A percentile compares a stretch with the other conserved stretches of the same genome.
Conservation (phyloP, 2,888 invertebrate genomes). For the Artemia sinica region DNA sequence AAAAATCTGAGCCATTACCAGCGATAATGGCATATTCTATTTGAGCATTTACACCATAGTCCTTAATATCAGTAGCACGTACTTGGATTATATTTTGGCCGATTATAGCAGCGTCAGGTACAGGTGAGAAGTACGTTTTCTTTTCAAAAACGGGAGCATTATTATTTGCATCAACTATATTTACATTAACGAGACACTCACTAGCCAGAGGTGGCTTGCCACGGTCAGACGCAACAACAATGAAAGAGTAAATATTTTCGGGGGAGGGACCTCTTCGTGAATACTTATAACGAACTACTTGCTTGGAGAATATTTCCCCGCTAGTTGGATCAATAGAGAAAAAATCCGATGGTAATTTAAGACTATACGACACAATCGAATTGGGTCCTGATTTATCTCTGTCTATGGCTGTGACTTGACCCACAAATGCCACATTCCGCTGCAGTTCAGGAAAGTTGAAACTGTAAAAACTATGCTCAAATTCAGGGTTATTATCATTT, state of each 20-base stretch:
- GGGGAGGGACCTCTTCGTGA: slow-evolving; percentile 53
- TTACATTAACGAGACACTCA: slow-evolving; percentile 64
- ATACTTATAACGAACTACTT: slow-evolving; percentile 60
- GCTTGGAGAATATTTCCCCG: slow-evolving; percentile 77
- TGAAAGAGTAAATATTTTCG: slow-evolving; percentile 71
- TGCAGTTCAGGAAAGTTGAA: slow-evolving; percentile 76
- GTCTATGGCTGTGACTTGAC: slow-evolving; percentile 71
- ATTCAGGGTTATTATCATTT: slow-evolving; percentile 86
- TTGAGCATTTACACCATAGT: slow-evolving; percentile 75
- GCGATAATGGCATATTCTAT: slow-evolving; percentile 54
- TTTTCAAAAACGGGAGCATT: slow-evolving; percentile 67
- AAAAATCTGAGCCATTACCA: slow-evolving; percentile 58
- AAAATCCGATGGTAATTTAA: slow-evolving; percentile 71
- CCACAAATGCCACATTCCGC: slow-evolving; percentile 58
- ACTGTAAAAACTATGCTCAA: slow-evolving; percentile 66
- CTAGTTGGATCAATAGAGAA: slow-evolving; percentile 82
- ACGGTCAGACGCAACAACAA: slow-evolving; percentile 78
- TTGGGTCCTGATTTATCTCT: slow-evolving; percentile 81
- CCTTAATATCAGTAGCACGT: slow-evolving; percentile 51
- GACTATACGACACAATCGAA: slow-evolving; percentile 69
- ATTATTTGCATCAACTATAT: slow-evolving; percentile 79
- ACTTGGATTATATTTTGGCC: slow-evolving; percentile 56
- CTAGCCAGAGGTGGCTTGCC: slow-evolving; percentile 88
- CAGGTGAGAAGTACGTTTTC: slow-evolving; percentile 54
- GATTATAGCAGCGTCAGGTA: slow-evolving; percentile 53